phyloP scores from a whole-genome alignment of 2,797 vertebrate species.

The Chelonia mydas region DNA sequence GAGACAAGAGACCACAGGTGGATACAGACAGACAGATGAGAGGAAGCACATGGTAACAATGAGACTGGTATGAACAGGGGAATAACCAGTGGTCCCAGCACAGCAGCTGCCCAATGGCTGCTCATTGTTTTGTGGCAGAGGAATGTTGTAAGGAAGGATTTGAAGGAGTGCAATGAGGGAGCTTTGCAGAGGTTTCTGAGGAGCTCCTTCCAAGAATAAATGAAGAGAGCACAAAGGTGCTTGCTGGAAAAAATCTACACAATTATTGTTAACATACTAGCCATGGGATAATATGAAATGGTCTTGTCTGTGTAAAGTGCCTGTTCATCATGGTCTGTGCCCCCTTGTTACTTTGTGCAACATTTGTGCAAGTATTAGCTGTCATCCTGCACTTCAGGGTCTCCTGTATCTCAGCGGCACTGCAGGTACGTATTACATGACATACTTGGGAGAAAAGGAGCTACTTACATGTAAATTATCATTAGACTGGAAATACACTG shows the following conservation, averaged over 20 bases:
- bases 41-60: not conserved
- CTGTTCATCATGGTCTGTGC: not conserved
- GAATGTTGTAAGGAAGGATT: not conserved
- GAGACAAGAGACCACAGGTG: not conserved
- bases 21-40: not conserved
- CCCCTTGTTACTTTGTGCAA: not conserved
- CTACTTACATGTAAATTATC: not conserved
- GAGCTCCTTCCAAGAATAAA: not conserved
- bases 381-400: not conserved
- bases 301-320: not conserved
- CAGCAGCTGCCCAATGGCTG: not conserved
- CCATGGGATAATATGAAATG: not conserved
- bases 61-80: not conserved
- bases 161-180: accelerated
- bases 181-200: not conserved
- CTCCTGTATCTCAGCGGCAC: not conserved
- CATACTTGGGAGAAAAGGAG: not conserved
- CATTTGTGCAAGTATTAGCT: not conserved
- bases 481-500: not conserved
- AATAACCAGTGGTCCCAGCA: not conserved
- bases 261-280: not conserved
- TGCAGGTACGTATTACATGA: not conserved
- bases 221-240: not conserved
- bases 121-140: accelerated
- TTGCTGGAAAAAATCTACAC: slow-evolving; percentile 10